A percentile compares a stretch with the other conserved stretches of the same genome.
phyloP scores from a whole-genome alignment of 2,797 vertebrate species.

The Calcarius lapponicus region DNA sequence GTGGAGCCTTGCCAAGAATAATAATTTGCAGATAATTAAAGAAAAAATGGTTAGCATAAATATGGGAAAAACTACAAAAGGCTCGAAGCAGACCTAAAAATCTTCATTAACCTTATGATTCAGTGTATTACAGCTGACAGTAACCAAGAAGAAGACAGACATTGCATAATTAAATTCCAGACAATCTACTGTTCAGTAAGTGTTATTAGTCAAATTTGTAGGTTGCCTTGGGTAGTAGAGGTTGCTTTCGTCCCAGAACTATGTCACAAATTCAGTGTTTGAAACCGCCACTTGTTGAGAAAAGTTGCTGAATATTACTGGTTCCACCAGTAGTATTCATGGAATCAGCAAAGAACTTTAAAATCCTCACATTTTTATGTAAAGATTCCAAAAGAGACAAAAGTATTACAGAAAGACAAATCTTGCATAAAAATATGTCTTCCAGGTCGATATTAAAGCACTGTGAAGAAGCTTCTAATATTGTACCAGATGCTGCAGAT shows the following conservation, averaged over 20 bases:
- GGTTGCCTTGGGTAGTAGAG: conserved; percentile 47
- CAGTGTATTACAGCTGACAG: conserved; percentile 40
- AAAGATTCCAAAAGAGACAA: background rate
- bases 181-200: background rate
- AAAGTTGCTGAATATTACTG: background rate
- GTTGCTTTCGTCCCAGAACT: background rate
- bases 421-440: background rate
- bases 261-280: background rate
- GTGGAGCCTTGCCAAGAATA: conserved; percentile 63
- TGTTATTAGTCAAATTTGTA: conserved; percentile 11
- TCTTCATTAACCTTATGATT: background rate
- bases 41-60: conserved; percentile 63
- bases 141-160: conserved; percentile 57
- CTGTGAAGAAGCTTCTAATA: background rate
- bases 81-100: conserved; percentile 35
- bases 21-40: conserved; percentile 72
- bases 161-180: background rate
- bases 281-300: background rate
- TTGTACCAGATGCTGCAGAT: background rate
- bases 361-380: background rate
- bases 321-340: background rate
- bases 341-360: background rate
- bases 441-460: background rate
- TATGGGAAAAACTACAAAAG: conserved; percentile 57
- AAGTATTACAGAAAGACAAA: background rate